Evolutionary conservation across 2,797 vertebrate species (phyloP).

Genomic region (Mycteria americana): DNA sequence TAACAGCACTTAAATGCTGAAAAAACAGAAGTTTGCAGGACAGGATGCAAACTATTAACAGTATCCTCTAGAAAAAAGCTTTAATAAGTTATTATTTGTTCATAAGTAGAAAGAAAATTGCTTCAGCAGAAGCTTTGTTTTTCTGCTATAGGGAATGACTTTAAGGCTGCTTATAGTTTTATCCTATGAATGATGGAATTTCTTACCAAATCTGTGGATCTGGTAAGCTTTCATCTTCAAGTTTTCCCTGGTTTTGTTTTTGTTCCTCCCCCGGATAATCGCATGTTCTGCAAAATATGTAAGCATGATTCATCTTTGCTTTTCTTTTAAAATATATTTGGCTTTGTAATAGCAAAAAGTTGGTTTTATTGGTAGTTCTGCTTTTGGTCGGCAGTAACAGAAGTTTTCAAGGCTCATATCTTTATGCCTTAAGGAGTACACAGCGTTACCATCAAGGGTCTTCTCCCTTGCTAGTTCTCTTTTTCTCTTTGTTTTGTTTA

Average conservation of each 20-base stretch:
- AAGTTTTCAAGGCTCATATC: neutral
- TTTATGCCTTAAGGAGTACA: neutral
- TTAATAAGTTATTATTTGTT: neutral
- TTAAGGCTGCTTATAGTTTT: neutral
- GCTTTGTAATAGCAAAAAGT: neutral
- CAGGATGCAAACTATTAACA: neutral
- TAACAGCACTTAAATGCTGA: neutral
- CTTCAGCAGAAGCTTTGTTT: neutral
- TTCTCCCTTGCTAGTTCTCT: neutral
- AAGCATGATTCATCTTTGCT: neutral
- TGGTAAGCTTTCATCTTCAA: neutral
- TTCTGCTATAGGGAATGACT: neutral
- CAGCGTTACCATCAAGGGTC: neutral
- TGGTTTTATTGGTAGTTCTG: neutral
- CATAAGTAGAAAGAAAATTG: neutral
- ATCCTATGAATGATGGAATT: neutral
- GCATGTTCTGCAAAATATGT: neutral
- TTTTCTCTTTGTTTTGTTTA: neutral
- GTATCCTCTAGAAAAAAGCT: neutral
- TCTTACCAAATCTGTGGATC: neutral
- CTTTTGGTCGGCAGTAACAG: neutral
- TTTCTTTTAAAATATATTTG: neutral
- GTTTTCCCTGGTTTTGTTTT: neutral
- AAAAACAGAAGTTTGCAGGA: neutral
- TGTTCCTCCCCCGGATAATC: neutral